phyloP scores from a whole-genome alignment of 2,797 vertebrate species.

The Epinephelus malabaricus region DNA sequence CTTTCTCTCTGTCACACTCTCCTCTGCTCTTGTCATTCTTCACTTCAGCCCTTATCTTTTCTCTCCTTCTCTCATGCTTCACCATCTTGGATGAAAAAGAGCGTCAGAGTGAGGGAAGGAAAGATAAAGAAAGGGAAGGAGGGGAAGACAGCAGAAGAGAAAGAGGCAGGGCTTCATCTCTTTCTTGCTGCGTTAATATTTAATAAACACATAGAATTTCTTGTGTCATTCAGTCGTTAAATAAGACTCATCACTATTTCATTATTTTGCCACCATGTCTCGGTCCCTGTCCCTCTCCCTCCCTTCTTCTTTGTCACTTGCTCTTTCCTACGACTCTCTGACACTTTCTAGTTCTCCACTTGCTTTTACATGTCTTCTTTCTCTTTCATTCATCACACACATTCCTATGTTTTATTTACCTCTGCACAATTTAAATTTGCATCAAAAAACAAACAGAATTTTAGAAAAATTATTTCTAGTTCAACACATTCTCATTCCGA shows the following conservation, averaged over 20 bases:
- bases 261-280: slow-evolving; percentile 40
- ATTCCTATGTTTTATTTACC: no score
- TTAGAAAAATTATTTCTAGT: no score
- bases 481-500: no score
- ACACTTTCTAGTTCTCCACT: neutral
- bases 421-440: no score
- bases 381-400: no score
- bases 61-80: slow-evolving; percentile 11
- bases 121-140: neutral
- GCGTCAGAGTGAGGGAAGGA: neutral
- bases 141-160: neutral
- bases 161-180: slow-evolving; percentile 21
- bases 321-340: neutral
- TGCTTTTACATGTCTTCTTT: no score
- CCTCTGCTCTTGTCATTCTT: slow-evolving; percentile 31
- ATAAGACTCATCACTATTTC: slow-evolving; percentile 62
- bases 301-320: neutral
- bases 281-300: neutral
- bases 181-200: slow-evolving; percentile 59
- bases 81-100: slow-evolving; percentile 35
- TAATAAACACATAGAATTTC: slow-evolving; percentile 51
- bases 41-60: slow-evolving; percentile 14
- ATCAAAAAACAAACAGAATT: no score
- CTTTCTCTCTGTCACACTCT: slow-evolving; percentile 9
- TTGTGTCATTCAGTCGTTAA: slow-evolving; percentile 49